Base-by-base conservation (phyloP, 1,140 invertebrate genomes). In the Gryon sp. region DNA sequence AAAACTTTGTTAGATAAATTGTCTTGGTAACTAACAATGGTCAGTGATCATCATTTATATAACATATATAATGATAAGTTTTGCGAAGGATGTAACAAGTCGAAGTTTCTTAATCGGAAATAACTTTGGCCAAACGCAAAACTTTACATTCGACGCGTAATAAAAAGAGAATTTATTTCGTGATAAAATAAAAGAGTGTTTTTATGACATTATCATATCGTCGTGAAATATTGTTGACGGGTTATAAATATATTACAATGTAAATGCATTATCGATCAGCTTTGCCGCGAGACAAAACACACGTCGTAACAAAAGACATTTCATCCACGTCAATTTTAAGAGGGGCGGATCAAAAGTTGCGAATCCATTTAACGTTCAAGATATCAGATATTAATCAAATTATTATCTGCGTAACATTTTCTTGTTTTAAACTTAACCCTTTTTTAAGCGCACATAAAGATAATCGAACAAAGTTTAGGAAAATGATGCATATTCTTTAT, bases 231-330 rank as follows among this genome's bases (percentile, higher is more conserved):
- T 57, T 30, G 53, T 19, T 43, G 14, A 57, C 36, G 15, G 19
- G 53, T 57, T 41, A 57, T 57, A 53, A 53, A 53, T 53, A 53
- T 38, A 53, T 38, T 53, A 16, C n/a, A 38, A 53, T 53, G 32
- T 53, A 38, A 53, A 38, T 53, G 32, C 15, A n/a, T 38, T 53
- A 53, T 52, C 32, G 48, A 52, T 52, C 48, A 24, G 7, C 6
- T 36, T 36, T 12, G n/a, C 11, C 5, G 14, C 45, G 15, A 16
- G 9, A 16, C 45, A 32, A 48, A n/a, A 32, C 14, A 18, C 9
- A 9, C 4, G 5, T 0, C 3, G 19, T 43, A 43, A 50, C 26
- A 19, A 20, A 50, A 20, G 16, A 34, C 28, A 19, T 50, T 50
- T 18, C 46, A 20, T 20, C 7, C 12, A n/a, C 9, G 12, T 8